Evolutionary conservation across 1,140 invertebrate genomes (phyloP).

Genomic region (Papilio machaon): DNA sequence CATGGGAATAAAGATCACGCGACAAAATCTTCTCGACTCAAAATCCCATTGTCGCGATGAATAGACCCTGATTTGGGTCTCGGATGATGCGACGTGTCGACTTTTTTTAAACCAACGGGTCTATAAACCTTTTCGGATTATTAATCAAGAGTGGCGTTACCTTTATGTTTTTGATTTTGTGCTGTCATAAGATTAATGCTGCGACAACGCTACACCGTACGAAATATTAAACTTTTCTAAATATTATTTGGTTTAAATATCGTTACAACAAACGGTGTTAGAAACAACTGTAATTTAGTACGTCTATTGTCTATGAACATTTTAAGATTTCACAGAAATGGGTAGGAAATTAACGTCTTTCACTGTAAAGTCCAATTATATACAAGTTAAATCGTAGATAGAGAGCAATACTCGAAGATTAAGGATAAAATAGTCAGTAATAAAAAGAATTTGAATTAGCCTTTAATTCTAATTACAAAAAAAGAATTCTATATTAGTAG

Average conservation of each 20-base stretch:
- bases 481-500: neutral
- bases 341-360: too few species aligned
- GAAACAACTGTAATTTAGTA: too few species aligned
- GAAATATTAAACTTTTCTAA: neutral
- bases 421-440: neutral
- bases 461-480: neutral
- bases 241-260: neutral
- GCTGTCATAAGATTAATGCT: slow-evolving; percentile 42
- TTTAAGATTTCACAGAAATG: too few species aligned
- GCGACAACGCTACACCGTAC: neutral
- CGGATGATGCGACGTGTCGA: slow-evolving; percentile 58
- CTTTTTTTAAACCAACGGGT: slow-evolving; percentile 61
- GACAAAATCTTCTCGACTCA: slow-evolving; percentile 50
- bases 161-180: slow-evolving; percentile 49
- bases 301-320: too few species aligned
- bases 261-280: too few species aligned
- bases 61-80: slow-evolving; percentile 66
- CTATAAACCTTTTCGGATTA: slow-evolving; percentile 57
- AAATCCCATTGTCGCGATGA: slow-evolving; percentile 60
- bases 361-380: too few species aligned
- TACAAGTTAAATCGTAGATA: neutral
- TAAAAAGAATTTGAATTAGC: neutral
- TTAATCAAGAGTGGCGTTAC: slow-evolving; percentile 61
- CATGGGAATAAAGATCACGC: slow-evolving; percentile 54
- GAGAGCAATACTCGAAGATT: neutral